phyloP scores from a whole-genome alignment of 92 coral and sea anemone species.

The Epizoanthus rinbou region DNA sequence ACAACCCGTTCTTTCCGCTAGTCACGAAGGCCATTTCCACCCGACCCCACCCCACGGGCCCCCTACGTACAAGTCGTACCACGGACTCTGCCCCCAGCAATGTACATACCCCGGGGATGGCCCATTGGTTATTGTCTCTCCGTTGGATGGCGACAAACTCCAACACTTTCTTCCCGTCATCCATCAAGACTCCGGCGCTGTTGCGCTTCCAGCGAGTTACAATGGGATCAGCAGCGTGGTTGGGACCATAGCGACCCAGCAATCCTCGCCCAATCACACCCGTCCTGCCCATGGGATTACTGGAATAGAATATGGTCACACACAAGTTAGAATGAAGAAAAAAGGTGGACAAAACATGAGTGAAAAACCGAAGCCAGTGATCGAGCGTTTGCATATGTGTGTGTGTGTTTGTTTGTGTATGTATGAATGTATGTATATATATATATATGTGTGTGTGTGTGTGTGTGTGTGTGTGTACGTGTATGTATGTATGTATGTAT shows the following conservation, averaged over 20 bases:
- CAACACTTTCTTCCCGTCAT: conserved; percentile 89
- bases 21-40: too few relatives aligned
- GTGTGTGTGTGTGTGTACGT: too few relatives aligned
- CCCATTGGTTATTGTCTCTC: conserved; percentile 96
- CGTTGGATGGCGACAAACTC: conserved; percentile 95
- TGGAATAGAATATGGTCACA: conserved; percentile 20
- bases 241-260: conserved; percentile 95
- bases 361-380: too few relatives aligned
- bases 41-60: too few relatives aligned
- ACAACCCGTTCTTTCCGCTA: conserved; percentile 93
- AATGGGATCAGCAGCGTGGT: conserved; percentile 98
- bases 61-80: too few relatives aligned
- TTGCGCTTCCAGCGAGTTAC: conserved; percentile 98
- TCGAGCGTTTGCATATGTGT: too few relatives aligned
- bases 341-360: too few relatives aligned
- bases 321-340: background rate
- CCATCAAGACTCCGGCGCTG: conserved; percentile 89
- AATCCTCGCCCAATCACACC: conserved; percentile 92
- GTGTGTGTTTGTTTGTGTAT: too few relatives aligned
- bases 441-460: too few relatives aligned
- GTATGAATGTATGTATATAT: too few relatives aligned
- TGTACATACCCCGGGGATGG: conserved; percentile 92
- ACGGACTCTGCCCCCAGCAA: too few relatives aligned
- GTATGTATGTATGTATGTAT: too few relatives aligned
- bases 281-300: conserved; percentile 99